phyloP scores from a whole-genome alignment of 2,888 invertebrate species.

The Synergus umbraculus region DNA sequence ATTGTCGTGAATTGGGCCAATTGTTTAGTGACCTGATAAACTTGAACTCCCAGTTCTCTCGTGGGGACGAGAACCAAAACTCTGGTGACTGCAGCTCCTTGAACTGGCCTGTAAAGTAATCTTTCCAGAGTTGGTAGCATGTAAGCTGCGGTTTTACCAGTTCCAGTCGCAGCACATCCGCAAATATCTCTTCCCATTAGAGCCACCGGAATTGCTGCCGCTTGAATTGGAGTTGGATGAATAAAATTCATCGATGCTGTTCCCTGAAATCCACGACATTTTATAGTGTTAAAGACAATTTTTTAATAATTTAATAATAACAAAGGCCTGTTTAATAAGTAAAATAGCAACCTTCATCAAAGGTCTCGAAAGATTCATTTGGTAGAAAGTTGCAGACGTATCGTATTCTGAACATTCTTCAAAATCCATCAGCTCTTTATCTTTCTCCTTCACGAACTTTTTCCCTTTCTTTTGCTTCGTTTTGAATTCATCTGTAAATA shows the following conservation, averaged over 20 bases:
- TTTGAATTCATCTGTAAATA: conserved; percentile 68
- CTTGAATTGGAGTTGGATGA: conserved; percentile 98
- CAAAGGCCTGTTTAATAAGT: neutral
- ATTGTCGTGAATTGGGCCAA: conserved; percentile 91
- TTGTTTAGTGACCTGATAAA: conserved; percentile 95
- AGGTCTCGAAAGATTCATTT: conserved; percentile 97
- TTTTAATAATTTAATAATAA: too few relatives aligned
- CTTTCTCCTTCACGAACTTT: conserved; percentile 77
- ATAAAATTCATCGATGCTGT: conserved; percentile 92
- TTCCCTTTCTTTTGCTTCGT: conserved; percentile 70
- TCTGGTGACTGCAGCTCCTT: conserved; percentile 84
- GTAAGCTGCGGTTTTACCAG: conserved; percentile 99
- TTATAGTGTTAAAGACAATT: neutral
- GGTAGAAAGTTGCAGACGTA: conserved; percentile 87
- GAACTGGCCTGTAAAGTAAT: conserved; percentile 90
- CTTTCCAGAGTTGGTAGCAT: conserved; percentile 98
- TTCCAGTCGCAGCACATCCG: conserved; percentile 99
- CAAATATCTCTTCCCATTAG: conserved; percentile 95
- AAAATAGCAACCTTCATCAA: conserved; percentile 85
- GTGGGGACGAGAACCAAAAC: conserved; percentile 98
- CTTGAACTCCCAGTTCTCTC: conserved; percentile 97
- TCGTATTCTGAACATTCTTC: conserved; percentile 85
- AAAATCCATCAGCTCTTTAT: conserved; percentile 78
- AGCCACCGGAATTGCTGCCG: conserved; percentile 96
- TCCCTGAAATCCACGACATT: conserved; percentile 79